These are phyloP conservation scores for Odontesthes bonariensis DNA, from an alignment of 2,113 vertebrate genomes.

Conservation along the genomic window DNA sequence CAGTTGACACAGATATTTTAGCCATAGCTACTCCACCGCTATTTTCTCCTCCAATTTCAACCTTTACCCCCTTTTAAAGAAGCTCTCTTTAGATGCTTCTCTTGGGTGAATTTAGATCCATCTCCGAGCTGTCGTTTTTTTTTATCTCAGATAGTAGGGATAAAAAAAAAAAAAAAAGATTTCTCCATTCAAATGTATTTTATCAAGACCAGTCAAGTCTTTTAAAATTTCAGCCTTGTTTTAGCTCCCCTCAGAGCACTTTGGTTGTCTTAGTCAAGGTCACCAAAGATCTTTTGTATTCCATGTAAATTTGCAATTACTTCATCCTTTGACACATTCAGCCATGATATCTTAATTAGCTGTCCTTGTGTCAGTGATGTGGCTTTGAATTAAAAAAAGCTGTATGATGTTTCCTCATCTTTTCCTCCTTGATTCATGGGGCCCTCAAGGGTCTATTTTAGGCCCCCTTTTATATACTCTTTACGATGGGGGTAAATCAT, in stretches of 20 bases:
- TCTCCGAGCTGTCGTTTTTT: background rate
- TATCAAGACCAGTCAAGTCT: conserved; percentile 16
- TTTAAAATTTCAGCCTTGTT: conserved; percentile 3
- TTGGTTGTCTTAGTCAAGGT: conserved; percentile 12
- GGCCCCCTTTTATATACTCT: background rate
- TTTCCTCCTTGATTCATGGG: background rate
- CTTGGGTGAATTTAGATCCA: background rate
- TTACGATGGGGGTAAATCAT: background rate
- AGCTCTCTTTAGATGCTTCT: background rate
- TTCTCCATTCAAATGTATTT: background rate
- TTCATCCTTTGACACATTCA: conserved; percentile 1
- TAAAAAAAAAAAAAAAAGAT: background rate
- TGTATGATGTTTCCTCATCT: background rate
- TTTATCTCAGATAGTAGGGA: background rate
- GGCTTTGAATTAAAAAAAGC: background rate
- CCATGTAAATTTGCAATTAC: conserved; percentile 5
- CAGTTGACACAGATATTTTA: background rate
- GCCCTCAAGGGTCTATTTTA: background rate
- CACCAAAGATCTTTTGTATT: conserved; percentile 7
- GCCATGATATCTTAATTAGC: background rate
- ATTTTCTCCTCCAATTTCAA: background rate
- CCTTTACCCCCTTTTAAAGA: background rate
- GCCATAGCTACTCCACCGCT: background rate
- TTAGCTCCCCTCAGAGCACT: background rate
- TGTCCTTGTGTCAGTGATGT: background rate